Evolutionary conservation across 1,140 invertebrate species (phyloP).

Genomic region (Hylyphantes graminicola): DNA sequence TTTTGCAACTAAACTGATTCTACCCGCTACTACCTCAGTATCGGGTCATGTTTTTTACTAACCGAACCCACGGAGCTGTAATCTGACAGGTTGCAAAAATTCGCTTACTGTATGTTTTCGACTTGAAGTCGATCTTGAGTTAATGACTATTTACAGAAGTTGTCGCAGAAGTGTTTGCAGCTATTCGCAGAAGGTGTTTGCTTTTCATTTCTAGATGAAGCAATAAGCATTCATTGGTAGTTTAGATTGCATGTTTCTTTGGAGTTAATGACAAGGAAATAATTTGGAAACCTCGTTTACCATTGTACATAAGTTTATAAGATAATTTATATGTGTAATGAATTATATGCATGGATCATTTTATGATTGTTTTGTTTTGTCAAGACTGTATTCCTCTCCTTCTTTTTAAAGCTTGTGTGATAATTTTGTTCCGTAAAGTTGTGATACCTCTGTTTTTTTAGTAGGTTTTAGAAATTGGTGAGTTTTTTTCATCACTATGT

Average conservation of each 20-base stretch:
- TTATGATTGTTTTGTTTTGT: conserved; percentile 19
- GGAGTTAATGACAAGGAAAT: conserved; percentile 9
- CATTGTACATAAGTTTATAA: conserved; percentile 4
- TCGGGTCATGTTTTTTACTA: conserved; percentile 22
- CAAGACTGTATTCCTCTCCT: conserved; percentile 1
- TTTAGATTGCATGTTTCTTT: conserved; percentile 40
- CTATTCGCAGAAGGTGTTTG: background rate
- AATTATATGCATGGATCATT: conserved; percentile 7
- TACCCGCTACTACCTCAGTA: conserved; percentile 29
- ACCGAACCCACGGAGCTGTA: background rate
- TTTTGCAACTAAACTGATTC: conserved; percentile 38
- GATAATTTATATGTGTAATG: conserved; percentile 23
- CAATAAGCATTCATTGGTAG: conserved; percentile 37
- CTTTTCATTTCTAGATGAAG: conserved; percentile 27
- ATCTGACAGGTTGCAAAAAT: conserved; percentile 39
- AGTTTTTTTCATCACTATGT: background rate
- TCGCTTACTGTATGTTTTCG: conserved; percentile 20
- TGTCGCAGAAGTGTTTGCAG: background rate
- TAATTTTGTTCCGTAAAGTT: conserved; percentile 23
- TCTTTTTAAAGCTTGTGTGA: conserved; percentile 2
- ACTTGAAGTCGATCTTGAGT: conserved; percentile 6
- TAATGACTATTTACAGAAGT: conserved; percentile 2
- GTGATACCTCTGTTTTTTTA: background rate
- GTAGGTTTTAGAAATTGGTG: background rate
- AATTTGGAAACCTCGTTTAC: background rate